Evolutionary conservation across 2,113 vertebrate species (phyloP), one percentile per base, ranked within the genome.

Genomic region (Tragelaphus strepsiceros): DNA sequence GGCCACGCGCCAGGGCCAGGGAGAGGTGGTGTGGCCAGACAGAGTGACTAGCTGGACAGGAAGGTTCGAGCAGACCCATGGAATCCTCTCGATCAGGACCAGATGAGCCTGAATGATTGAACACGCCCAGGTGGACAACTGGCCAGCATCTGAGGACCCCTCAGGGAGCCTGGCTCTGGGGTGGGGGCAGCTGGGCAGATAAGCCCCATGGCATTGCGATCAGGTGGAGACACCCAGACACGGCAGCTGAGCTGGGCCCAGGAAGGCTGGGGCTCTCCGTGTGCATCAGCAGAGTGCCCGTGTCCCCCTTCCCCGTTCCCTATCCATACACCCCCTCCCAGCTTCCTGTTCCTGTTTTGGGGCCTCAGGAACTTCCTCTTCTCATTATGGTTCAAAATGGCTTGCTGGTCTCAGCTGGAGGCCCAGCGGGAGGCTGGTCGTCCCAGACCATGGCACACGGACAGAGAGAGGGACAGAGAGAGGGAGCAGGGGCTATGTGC

Each of bases 331-430:
- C 92, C 97, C 96, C 97, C 97, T 85, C 94, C 93, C 83, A 93
- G 93, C 96, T 98, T 98, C 98, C 98, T 98, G 97, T 98, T 98
- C 97, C 98, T 98, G 98, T 97, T 98, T 97, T 98, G 97, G 97
- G 97, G 98, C 96, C 8, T 30, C 86, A 91, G 95, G 89, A 84
- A 97, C 98, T 98, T 98, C 98, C 98, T 98, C 97, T 98, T 98
- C 97, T 98, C 96, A 89, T 96, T 89, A 94, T 51, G 12, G 94
- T 96, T 90, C 93, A 98, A 97, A 96, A 97, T 97, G 96, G 91
- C 96, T 96, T 97, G 81, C 96, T 92, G 35, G 96, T 89, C 96
- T 97, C 91, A 89, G 92, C 6, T 46, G 89, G 92, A 93, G 91
- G 77, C 81, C 58, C 30, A 11, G 46, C 2, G 30, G n/a, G 62